Conservation (phyloP, 2,888 invertebrate species). For the Mythimna lalbum region DNA sequence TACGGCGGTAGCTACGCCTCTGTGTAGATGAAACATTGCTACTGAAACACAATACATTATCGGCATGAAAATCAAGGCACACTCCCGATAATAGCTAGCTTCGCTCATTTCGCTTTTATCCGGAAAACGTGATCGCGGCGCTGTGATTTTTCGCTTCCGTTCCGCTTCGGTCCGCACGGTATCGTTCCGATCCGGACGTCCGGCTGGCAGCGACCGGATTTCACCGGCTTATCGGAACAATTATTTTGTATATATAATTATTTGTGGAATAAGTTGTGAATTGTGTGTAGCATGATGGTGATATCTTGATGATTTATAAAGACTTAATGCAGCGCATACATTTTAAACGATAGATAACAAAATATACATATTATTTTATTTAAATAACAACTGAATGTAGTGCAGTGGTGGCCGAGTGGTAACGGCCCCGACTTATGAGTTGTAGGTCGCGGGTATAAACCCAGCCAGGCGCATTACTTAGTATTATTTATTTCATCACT, state of each 20-base stretch:
- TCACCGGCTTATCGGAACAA: slow-evolving; percentile 48
- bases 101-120: slow-evolving; percentile 46
- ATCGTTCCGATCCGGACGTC: slow-evolving; percentile 59
- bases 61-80: slow-evolving; percentile 16
- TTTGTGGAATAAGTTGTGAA: slow-evolving; percentile 43
- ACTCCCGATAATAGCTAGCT: slow-evolving; percentile 39
- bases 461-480: no score
- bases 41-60: slow-evolving; percentile 32
- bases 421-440: no score
- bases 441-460: no score
- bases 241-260: slow-evolving; percentile 43
- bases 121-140: slow-evolving; percentile 50
- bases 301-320: slow-evolving; percentile 31
- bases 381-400: no score
- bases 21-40: neutral
- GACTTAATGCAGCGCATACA: neutral
- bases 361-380: neutral
- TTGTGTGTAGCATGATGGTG: slow-evolving; percentile 12
- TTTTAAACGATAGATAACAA: slow-evolving; percentile 7
- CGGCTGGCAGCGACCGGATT: slow-evolving; percentile 39
- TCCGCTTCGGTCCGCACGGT: slow-evolving; percentile 32
- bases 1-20: no score
- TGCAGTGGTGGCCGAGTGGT: no score
- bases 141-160: slow-evolving; percentile 60
- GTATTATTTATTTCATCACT: no score